Conservation (phyloP, 2,888 invertebrate species). For the Allygus modestus region DNA sequence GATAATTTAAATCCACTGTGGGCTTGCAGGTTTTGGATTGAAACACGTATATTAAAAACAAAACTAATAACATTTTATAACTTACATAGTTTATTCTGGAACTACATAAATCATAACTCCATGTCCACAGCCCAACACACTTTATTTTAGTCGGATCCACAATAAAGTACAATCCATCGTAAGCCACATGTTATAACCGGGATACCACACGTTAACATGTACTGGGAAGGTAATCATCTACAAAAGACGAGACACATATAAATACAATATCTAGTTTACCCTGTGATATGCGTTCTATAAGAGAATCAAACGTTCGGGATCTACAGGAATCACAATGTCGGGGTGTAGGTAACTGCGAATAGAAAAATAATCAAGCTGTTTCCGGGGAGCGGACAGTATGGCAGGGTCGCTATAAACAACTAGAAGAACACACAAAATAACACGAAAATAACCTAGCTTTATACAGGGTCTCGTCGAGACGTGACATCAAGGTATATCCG, state of each 20-base stretch:
- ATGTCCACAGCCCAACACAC: too few species aligned
- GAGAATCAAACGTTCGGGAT: slow-evolving; percentile 16
- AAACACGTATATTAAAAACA: too few species aligned
- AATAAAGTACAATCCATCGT: slow-evolving; percentile 25
- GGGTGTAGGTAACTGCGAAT: slow-evolving; percentile 47
- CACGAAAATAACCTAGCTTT: slow-evolving; percentile 54
- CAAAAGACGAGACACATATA: slow-evolving; percentile 51
- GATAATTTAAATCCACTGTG: too few species aligned
- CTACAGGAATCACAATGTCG: slow-evolving; percentile 39
- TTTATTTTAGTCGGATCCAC: too few species aligned
- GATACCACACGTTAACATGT: slow-evolving; percentile 17
- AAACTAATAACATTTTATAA: too few species aligned
- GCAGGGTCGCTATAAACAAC: slow-evolving; percentile 48
- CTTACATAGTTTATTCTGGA: too few species aligned
- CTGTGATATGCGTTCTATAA: slow-evolving; percentile 54
- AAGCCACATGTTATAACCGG: not conserved
- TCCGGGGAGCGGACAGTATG: not conserved
- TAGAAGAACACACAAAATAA: slow-evolving; percentile 54
- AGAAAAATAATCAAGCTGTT: slow-evolving; percentile 53
- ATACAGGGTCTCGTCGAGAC: slow-evolving; percentile 17
- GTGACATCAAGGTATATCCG: slow-evolving; percentile 15
- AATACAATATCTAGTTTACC: slow-evolving; percentile 56
- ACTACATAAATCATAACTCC: too few species aligned
- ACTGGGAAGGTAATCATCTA: slow-evolving; percentile 45
- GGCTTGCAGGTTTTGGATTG: too few species aligned